Evolutionary conservation across 1,140 invertebrate species (phyloP), one percentile per base, ranked within the genome.

Genomic region (Spodoptera frugiperda): DNA sequence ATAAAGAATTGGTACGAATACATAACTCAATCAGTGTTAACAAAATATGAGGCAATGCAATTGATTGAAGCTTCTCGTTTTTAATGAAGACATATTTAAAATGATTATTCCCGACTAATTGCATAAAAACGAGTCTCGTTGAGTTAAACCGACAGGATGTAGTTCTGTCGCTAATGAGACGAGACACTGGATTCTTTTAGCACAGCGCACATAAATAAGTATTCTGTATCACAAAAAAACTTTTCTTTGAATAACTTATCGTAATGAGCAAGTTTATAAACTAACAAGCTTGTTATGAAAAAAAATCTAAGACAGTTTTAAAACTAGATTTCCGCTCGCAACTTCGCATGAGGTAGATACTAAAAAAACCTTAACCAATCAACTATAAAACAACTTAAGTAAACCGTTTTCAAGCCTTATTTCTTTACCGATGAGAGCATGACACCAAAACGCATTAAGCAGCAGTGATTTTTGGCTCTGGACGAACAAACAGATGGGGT

Each of bases 131-230:
- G 3, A 39, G 53, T 4, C 17, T 10, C 12, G n/a, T n/a, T 15
- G 14, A 55, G 68, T 46, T 10, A 71, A 51, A 46, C 53, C 68
- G 33, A 55, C 68, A 68, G 68, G 68, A 71, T 71, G 68, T 11
- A 12, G 33, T 30, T 19, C 44, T 71, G 14, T 71, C 4, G 33
- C 39, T 71, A 71, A 71, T 44, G 68, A 71, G 15, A 17, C 17
- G 12, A 44, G 51, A 19, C 53, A 55, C 53, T 51, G 48, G 65
- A 68, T 33, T 68, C 65, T 48, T 49, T 53, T 53, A 14, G 33
- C 15, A 68, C 15, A 30, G 0, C n/a, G 0, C 30, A 68, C 25
- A 46, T 68, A 68, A 30, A 61, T 61, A 44, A 48, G 19, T 44
- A 49, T 67, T 67, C 44, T 17, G 19, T 49, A 68, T 53, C 65